Evolutionary conservation across 1,140 invertebrate genomes (phyloP), one percentile per base, ranked within the genome.

Genomic region (Megalopta genalis): DNA sequence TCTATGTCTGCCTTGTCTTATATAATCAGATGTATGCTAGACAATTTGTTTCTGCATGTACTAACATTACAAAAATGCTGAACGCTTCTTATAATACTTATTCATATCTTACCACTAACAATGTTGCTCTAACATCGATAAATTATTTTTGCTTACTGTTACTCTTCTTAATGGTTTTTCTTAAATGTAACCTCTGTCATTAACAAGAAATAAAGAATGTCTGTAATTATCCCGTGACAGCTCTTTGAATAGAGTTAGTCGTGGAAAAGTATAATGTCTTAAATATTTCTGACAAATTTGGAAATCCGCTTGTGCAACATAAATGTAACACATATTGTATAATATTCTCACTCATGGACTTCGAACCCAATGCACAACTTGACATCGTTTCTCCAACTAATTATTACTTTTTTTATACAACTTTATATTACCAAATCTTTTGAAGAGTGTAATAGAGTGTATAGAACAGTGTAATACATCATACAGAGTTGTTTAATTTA

Each of bases 11-110:
- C 63, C 7, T 32, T 37, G n/a, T 23, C 12, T 64, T 71, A 54
- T 42, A 25, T 37, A 77, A 77, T 27, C 59, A 62, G 0, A 14
- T 23, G 16, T 6, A 67, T 75, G n/a, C 54, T 66, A 66, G 12
- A 7, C 10, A 23, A 12, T 25, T 73, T 23, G 46, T 42, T 2
- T 42, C 16, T 23, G 6, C n/a, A 65, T 37, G 42, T 65, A 39
- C 64, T 16, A 14, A 16, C 23, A 7, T 10, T 9, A 63, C 1
- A 18, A 52, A 57, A 10, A n/a, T n/a, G 12, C 37, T 25, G 39
- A 57, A 52, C 21, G 21, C 27, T 42, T 21, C 37, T 77, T 49
- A 16, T 54, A 32, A 23, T 46, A 42, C 23, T 63, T 18, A 37
- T 16, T 25, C 32, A 63, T 69, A 49, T 8, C 39, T 77, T 54